Evolutionary conservation across 1,140 invertebrate species (phyloP).

Genomic region (Megalopta genalis): DNA sequence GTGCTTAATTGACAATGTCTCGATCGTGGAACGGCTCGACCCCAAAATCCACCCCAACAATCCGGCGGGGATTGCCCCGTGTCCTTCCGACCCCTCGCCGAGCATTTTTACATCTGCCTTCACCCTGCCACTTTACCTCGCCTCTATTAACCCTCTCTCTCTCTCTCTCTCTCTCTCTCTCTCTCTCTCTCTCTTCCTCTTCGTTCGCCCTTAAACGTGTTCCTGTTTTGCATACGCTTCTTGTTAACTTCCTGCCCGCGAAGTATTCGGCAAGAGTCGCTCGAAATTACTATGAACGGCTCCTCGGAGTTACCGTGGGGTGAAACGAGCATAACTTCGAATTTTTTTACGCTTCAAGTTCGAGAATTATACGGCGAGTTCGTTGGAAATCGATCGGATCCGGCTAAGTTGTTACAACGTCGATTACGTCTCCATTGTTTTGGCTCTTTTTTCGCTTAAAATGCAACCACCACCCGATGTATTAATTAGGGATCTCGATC

Average conservation of each 20-base stretch:
- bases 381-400: no score
- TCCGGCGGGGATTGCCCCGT: constrained; percentile 26
- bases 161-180: no score
- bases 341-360: no score
- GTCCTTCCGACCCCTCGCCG: constrained; percentile 29
- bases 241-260: neutral
- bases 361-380: no score
- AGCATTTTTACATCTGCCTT: constrained; percentile 53
- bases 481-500: no score
- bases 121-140: neutral
- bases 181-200: neutral
- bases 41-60: constrained; percentile 55
- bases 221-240: constrained; percentile 15
- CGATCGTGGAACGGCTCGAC: constrained; percentile 46
- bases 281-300: no score
- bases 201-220: neutral
- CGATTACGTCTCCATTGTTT: no score
- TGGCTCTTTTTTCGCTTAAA: no score
- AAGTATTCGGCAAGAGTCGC: neutral
- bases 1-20: constrained; percentile 73
- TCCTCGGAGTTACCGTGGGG: no score
- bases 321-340: no score
- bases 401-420: no score
- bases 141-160: constrained; percentile 16
- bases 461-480: no score